A percentile compares a stretch with the other conserved stretches of the same genome.
These are phyloP conservation scores for Spatula versicolor DNA, from an alignment of 2,797 vertebrate species.

Conservation along the genomic window DNA sequence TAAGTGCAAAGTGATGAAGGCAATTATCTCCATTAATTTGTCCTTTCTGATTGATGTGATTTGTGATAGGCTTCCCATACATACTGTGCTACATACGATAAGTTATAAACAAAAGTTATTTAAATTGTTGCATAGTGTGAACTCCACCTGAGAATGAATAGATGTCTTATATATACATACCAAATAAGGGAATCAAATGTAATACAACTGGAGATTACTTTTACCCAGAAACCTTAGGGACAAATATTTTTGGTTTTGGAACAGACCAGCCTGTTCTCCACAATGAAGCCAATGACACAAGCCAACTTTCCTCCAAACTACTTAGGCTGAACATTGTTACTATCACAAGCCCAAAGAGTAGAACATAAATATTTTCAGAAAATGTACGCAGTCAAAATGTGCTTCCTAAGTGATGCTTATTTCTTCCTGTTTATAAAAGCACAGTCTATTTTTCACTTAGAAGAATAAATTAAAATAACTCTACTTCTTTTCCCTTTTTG, in stretches of 20 bases:
- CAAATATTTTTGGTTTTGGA: neutral
- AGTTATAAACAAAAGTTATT: neutral
- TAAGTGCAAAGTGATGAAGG: neutral
- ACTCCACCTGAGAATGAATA: neutral
- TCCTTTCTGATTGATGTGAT: neutral
- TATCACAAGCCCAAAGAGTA: neutral
- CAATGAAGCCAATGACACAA: neutral
- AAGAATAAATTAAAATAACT: neutral
- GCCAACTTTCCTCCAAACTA: neutral
- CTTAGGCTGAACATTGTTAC: neutral
- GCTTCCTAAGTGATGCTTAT: neutral
- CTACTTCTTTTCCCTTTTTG: neutral
- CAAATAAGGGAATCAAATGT: neutral
- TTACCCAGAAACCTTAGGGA: neutral
- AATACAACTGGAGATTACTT: neutral
- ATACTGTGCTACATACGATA: neutral
- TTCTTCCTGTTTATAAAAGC: conserved; percentile 26
- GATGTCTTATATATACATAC: neutral
- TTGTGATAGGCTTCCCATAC: neutral
- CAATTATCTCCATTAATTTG: neutral
- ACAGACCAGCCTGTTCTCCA: neutral
- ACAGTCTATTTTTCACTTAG: neutral
- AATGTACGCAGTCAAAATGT: neutral
- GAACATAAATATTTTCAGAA: conserved; percentile 26
- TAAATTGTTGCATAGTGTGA: neutral